Conservation (phyloP, 1,140 invertebrate genomes). For the Medauroidea extradentata region DNA sequence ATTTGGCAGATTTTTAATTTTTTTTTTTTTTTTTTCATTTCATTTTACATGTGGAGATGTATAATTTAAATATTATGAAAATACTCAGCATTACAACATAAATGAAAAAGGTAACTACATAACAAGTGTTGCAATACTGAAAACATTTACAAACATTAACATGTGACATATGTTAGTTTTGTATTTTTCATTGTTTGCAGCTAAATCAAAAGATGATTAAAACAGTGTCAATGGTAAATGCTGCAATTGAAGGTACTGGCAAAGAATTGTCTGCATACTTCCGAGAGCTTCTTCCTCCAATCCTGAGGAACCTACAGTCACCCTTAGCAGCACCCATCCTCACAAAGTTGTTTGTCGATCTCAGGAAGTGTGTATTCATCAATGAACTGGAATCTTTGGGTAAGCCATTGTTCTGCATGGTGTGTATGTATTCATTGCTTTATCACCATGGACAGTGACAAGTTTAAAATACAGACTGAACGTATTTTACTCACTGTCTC, state of each 20-base stretch:
- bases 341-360: constrained; percentile 54
- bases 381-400: constrained; percentile 23
- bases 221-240: constrained; percentile 59
- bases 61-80: too few relatives aligned
- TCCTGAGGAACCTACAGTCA: constrained; percentile 60
- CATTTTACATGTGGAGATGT: too few relatives aligned
- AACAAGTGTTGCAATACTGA: too few relatives aligned
- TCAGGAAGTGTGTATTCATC: constrained; percentile 50
- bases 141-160: too few relatives aligned
- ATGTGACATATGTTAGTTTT: too few relatives aligned
- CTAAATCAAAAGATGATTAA: constrained; percentile 57
- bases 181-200: constrained; percentile 33
- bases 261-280: constrained; percentile 57
- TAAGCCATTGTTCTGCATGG: constrained; percentile 7
- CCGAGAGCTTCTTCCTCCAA: constrained; percentile 54
- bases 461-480: too few relatives aligned
- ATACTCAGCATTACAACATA: too few relatives aligned
- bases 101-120: too few relatives aligned
- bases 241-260: constrained; percentile 56
- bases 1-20: too few relatives aligned
- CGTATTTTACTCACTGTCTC: too few relatives aligned
- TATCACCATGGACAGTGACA: too few relatives aligned
- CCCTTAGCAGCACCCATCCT: constrained; percentile 64
- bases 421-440: not conserved
- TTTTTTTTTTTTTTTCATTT: too few relatives aligned